These are phyloP conservation scores for Neotoma lepida DNA, from an alignment of 2,113 vertebrate genomes.

Conservation along the genomic window DNA sequence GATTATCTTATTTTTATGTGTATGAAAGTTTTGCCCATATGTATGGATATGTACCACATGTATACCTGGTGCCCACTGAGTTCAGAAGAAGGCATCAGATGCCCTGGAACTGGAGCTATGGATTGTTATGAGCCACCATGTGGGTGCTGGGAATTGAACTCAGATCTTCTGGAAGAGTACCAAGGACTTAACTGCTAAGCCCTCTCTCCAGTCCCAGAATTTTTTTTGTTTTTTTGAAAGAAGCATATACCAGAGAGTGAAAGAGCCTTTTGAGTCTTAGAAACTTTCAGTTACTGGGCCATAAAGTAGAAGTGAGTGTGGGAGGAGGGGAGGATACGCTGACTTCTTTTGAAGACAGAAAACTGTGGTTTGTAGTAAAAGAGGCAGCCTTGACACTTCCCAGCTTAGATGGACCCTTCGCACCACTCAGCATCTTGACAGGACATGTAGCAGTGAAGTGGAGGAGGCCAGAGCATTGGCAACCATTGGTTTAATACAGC, in stretches of 20 bases:
- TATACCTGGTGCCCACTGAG: background rate
- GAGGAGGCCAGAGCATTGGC: constrained; percentile 18
- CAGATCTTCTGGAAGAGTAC: background rate
- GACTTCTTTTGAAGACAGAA: constrained; percentile 64
- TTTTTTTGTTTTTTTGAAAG: background rate
- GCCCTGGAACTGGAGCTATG: background rate
- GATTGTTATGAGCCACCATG: background rate
- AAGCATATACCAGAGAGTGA: background rate
- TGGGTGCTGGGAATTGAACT: background rate
- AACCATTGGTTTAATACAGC: constrained; percentile 54
- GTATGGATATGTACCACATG: background rate
- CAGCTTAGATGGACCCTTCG: constrained; percentile 58
- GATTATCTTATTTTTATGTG: background rate
- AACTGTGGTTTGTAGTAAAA: constrained; percentile 50
- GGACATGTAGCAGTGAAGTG: constrained; percentile 21
- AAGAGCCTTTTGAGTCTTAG: background rate
- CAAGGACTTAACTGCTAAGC: background rate
- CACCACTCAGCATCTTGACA: constrained; percentile 60
- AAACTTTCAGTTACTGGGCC: constrained; percentile 10
- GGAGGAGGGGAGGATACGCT: background rate
- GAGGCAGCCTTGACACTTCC: constrained; percentile 43
- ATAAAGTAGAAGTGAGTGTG: background rate
- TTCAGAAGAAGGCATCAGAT: background rate
- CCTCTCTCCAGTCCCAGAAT: background rate
- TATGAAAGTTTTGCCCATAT: background rate